Percentiles rank a stretch among this genome's conserved stretches.
Evolutionary conservation across 2,113 vertebrate genomes (phyloP).

Genomic region (Micronycteris hirsuta): DNA sequence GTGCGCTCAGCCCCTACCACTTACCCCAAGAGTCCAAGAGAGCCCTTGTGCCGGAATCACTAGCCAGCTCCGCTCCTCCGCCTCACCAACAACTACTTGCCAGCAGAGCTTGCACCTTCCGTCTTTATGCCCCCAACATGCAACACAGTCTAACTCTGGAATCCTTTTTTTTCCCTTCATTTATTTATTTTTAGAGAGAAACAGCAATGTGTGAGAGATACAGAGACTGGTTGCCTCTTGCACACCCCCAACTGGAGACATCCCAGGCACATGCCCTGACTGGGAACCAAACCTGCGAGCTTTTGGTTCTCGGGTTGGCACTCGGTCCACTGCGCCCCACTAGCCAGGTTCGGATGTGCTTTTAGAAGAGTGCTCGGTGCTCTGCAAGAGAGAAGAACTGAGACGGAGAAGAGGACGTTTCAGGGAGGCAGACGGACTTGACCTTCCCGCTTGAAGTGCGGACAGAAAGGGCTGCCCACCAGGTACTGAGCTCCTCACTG

Average conservation of each 20-base stretch:
- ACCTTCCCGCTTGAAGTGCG: neutral
- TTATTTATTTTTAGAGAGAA: too few relatives aligned
- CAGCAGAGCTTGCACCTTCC: neutral
- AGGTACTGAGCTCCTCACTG: neutral
- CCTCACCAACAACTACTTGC: neutral
- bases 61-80: neutral
- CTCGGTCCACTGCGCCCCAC: too few relatives aligned
- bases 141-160: neutral
- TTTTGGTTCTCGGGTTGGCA: too few relatives aligned
- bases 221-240: too few relatives aligned
- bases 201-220: too few relatives aligned
- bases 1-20: neutral
- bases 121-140: neutral
- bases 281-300: too few relatives aligned
- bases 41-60: neutral
- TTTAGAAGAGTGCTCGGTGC: neutral
- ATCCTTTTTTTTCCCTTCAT: too few relatives aligned
- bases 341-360: neutral
- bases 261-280: too few relatives aligned
- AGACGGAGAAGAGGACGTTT: neutral
- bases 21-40: fast-evolving
- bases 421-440: neutral
- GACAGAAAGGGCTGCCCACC: neutral
- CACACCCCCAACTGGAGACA: too few relatives aligned
- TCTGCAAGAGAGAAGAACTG: neutral